Evolutionary conservation across 2,113 vertebrate species (phyloP).

Genomic region (Dendropsophus ebraccatus): DNA sequence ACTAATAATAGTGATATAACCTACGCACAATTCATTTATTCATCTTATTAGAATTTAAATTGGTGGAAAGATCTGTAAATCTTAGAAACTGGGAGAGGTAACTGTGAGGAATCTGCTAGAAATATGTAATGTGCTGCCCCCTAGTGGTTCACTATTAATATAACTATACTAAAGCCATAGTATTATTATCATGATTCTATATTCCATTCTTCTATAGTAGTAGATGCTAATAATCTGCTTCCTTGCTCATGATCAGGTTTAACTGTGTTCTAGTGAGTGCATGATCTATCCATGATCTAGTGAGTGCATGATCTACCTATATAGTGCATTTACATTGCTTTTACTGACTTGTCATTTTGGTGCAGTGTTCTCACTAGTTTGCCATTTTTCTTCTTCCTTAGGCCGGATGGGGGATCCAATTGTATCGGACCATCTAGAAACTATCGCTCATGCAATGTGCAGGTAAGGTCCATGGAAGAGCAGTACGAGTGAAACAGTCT

Average conservation of each 20-base stretch:
- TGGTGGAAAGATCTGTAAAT: not conserved
- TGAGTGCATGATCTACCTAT: too few relatives aligned
- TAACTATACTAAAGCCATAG: too few relatives aligned
- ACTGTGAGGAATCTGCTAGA: not conserved
- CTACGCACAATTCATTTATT: too few relatives aligned
- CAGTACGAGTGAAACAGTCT: too few relatives aligned
- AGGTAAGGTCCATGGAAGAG: conserved; percentile 79
- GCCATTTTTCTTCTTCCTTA: conserved; percentile 62
- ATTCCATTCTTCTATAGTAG: too few relatives aligned
- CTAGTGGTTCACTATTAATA: not conserved
- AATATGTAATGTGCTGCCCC: not conserved
- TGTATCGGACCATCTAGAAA: conserved; percentile 86
- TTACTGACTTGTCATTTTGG: too few relatives aligned
- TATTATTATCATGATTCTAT: too few relatives aligned
- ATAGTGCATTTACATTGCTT: not conserved
- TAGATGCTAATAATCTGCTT: too few relatives aligned
- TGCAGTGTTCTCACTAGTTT: conserved; percentile 2
- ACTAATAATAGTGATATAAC: too few relatives aligned
- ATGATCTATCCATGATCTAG: not conserved
- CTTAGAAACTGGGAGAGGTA: not conserved
- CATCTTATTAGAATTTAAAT: too few relatives aligned
- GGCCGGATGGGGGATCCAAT: conserved; percentile 83
- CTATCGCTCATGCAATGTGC: conserved; percentile 83
- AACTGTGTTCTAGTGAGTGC: not conserved
- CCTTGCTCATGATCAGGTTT: too few relatives aligned